These are phyloP conservation scores for Mimumesa dahlbomi DNA, from an alignment of 2,888 invertebrate species.

Conservation along the genomic window DNA sequence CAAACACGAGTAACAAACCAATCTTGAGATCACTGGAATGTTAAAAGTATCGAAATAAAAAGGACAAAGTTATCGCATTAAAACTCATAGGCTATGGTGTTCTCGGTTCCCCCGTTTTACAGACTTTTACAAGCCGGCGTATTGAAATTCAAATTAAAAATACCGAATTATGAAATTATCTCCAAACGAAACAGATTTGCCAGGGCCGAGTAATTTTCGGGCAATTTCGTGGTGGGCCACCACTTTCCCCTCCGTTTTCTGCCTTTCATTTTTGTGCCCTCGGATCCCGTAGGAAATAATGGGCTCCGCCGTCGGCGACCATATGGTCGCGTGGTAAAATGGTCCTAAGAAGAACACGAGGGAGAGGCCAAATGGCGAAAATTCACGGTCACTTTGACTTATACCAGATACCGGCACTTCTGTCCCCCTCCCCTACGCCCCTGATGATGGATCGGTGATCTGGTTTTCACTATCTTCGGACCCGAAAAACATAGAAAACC, in stretches of 20 bases:
- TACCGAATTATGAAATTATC: conserved; percentile 76
- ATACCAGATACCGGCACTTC: conserved; percentile 45
- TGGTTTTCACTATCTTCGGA: conserved; percentile 6
- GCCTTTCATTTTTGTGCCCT: conserved; percentile 31
- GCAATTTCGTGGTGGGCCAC: conserved; percentile 74
- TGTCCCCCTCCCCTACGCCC: conserved; percentile 45
- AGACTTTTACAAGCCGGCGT: conserved; percentile 37
- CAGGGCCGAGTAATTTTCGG: conserved; percentile 74
- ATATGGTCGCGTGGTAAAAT: conserved; percentile 73
- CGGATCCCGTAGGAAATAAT: conserved; percentile 73
- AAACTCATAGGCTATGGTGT: background rate
- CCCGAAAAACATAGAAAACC: background rate
- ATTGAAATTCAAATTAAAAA: conserved; percentile 79
- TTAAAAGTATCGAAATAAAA: background rate
- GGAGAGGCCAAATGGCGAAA: conserved; percentile 45
- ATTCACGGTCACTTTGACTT: conserved; percentile 58
- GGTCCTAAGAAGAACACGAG: conserved; percentile 4
- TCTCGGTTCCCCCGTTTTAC: no score
- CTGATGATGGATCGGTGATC: conserved; percentile 58
- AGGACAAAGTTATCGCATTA: no score
- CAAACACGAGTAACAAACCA: no score
- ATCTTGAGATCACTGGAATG: background rate
- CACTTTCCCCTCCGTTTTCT: conserved; percentile 27
- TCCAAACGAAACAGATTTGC: conserved; percentile 46
- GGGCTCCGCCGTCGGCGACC: conserved; percentile 76